phyloP scores from a whole-genome alignment of 2,888 invertebrate genomes.

The Drosophila eohydei region DNA sequence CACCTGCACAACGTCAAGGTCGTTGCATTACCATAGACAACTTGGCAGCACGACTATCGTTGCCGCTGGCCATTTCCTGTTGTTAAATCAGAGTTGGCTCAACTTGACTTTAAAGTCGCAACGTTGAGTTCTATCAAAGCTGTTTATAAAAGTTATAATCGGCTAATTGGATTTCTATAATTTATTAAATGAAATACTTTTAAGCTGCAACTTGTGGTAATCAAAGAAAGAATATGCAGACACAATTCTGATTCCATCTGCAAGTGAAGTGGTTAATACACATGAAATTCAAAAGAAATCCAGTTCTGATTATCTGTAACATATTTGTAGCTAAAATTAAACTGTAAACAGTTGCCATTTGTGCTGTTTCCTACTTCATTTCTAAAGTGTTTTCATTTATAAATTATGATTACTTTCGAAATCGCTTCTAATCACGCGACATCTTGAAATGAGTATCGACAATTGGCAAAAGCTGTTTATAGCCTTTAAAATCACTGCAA shows the following conservation, averaged over 20 bases:
- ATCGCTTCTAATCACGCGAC: slow-evolving; percentile 4
- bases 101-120: not conserved
- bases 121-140: not conserved
- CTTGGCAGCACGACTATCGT: slow-evolving; percentile 16
- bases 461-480: not conserved
- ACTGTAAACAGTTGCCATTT: not conserved
- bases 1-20: slow-evolving; percentile 66
- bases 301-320: not conserved
- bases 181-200: not conserved
- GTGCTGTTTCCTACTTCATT: not conserved
- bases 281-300: not conserved
- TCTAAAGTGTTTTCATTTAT: not conserved
- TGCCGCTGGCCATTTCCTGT: slow-evolving; percentile 9
- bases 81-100: not conserved
- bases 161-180: not conserved
- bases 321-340: slow-evolving; percentile 1
- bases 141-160: not conserved
- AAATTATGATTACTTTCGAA: not conserved
- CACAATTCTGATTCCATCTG: not conserved
- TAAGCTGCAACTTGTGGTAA: not conserved
- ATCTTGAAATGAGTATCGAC: not conserved
- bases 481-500: slow-evolving; percentile 43
- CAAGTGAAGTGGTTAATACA: not conserved
- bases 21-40: slow-evolving; percentile 58
- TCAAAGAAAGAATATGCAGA: not conserved